Conservation (phyloP, 2,888 invertebrate genomes). For the Ecliptopera silaceata region DNA sequence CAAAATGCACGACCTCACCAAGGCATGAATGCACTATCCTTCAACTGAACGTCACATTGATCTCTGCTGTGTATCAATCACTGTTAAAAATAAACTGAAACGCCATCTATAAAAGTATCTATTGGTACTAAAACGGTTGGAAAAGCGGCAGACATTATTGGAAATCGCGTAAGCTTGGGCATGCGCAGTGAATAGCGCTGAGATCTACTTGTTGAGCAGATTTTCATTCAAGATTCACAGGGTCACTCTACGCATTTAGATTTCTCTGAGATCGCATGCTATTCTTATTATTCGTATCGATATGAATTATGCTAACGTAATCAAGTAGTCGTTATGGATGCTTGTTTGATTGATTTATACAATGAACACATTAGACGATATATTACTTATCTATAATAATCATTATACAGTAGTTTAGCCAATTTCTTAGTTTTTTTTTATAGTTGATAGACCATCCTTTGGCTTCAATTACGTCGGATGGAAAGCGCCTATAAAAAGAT, state of each 20-base stretch:
- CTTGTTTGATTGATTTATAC: no score
- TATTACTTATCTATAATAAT: neutral
- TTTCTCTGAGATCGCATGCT: slow-evolving; percentile 17
- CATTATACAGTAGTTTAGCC: neutral
- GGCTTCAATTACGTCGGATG: no score
- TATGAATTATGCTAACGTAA: slow-evolving; percentile 1
- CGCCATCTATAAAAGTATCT: neutral
- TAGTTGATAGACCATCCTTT: no score
- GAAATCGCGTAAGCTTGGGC: slow-evolving; percentile 41
- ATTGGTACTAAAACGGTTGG: neutral
- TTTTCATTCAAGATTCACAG: slow-evolving; percentile 73
- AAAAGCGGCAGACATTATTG: slow-evolving; percentile 51
- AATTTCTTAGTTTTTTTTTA: no score
- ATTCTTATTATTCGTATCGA: slow-evolving; percentile 13
- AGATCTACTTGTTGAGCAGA: slow-evolving; percentile 75
- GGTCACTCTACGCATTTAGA: slow-evolving; percentile 63
- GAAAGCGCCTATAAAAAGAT: no score
- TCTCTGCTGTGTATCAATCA: neutral
- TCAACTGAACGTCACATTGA: neutral
- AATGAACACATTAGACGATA: no score
- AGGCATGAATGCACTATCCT: neutral
- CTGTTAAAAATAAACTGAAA: slow-evolving; percentile 9
- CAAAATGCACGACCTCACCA: neutral
- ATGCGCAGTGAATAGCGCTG: slow-evolving; percentile 55
- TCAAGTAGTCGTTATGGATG: neutral